Percentiles rank a stretch among this genome's conserved stretches.
phyloP scores from a whole-genome alignment of 2,888 invertebrate species.

The Drepana falcataria region DNA sequence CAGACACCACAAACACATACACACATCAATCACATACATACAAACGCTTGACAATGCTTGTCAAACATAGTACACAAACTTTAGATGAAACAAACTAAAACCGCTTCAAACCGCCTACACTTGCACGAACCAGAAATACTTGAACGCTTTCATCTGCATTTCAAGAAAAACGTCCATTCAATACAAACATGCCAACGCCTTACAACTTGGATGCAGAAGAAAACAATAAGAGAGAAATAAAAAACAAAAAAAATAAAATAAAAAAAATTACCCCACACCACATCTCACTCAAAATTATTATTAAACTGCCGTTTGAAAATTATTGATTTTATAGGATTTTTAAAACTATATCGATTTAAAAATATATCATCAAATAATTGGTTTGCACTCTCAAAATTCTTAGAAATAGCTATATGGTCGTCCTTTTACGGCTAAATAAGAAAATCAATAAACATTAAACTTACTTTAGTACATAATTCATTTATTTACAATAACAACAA shows the following conservation, averaged over 20 bases:
- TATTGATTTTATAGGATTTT: too few relatives aligned
- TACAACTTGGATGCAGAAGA: conserved; percentile 10
- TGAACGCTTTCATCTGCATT: too few relatives aligned
- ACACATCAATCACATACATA: conserved; percentile 6
- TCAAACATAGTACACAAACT: neutral
- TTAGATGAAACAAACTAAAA: conserved; percentile 1
- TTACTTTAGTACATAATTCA: too few relatives aligned
- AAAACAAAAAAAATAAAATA: neutral
- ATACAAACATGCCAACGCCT: too few relatives aligned
- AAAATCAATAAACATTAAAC: too few relatives aligned
- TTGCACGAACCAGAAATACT: too few relatives aligned
- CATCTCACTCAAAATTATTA: conserved; percentile 32
- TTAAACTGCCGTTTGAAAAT: too few relatives aligned
- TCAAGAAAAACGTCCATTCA: too few relatives aligned
- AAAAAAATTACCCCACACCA: conserved; percentile 26
- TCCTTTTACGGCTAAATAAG: too few relatives aligned
- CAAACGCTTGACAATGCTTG: conserved; percentile 1
- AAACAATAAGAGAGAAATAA: conserved; percentile 3
- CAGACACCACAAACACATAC: conserved; percentile 3
- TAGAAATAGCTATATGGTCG: conserved; percentile 3
- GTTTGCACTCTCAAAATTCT: conserved; percentile 6
- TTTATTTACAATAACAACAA: too few relatives aligned
- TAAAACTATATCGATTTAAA: neutral
- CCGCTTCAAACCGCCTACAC: too few relatives aligned
- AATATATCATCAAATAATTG: neutral